Percentiles rank a stretch among this genome's conserved stretches.
Evolutionary conservation across 2,888 invertebrate species (phyloP).

Genomic region (Augochlorella aurata): DNA sequence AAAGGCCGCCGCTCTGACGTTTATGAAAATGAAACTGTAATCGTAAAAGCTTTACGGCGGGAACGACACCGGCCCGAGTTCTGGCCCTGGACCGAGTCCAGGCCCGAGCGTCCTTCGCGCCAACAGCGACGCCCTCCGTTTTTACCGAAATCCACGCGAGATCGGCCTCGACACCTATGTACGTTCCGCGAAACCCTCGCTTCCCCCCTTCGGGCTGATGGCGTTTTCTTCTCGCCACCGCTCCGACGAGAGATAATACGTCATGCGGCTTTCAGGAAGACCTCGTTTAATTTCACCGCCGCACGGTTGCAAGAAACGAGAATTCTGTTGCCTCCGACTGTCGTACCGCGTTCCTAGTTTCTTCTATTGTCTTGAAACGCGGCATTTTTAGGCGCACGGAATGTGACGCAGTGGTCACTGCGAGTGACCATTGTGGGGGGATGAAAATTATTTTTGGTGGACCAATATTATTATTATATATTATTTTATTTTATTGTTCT

Average conservation of each 20-base stretch:
- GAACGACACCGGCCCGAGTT: conserved; percentile 39
- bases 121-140: conserved; percentile 24
- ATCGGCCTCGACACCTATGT: conserved; percentile 11
- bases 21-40: conserved; percentile 82
- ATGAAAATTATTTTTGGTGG: too few species aligned
- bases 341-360: not conserved
- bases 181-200: not conserved
- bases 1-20: conserved; percentile 77
- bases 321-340: not conserved
- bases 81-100: conserved; percentile 19
- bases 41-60: conserved; percentile 80
- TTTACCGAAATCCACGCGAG: conserved; percentile 40
- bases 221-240: not conserved
- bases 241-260: not conserved
- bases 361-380: not conserved
- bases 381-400: too few species aligned
- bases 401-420: too few species aligned
- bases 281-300: not conserved
- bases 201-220: not conserved
- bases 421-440: too few species aligned
- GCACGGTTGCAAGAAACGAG: not conserved
- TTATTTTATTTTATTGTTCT: too few species aligned
- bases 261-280: not conserved
- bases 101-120: conserved; percentile 26
- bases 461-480: too few species aligned